Conservation (phyloP, 2,797 vertebrate species). For the Sciurus vulgaris region DNA sequence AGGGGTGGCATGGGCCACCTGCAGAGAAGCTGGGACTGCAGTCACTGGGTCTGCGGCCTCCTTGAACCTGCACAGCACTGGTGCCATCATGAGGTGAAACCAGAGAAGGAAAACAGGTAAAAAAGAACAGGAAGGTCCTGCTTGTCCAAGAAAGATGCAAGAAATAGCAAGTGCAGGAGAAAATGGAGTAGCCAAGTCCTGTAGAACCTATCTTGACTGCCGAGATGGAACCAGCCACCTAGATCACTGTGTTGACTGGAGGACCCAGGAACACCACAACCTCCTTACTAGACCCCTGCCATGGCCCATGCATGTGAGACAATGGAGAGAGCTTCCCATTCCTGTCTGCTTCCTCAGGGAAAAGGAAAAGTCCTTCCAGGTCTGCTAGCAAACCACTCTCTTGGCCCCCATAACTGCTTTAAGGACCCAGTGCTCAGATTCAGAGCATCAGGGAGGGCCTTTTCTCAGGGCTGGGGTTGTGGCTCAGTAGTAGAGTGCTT, state of each 20-base stretch:
- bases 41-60: background rate
- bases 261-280: background rate
- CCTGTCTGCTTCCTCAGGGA: background rate
- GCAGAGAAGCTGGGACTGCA: background rate
- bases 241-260: background rate
- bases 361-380: constrained; percentile 1
- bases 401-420: background rate
- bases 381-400: background rate
- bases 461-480: background rate
- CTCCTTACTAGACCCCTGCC: background rate
- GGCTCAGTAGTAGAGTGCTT: no score
- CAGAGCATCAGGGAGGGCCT: background rate
- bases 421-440: background rate
- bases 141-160: background rate
- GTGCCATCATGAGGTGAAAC: background rate
- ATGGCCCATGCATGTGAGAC: background rate
- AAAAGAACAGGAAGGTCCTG: background rate
- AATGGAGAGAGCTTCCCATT: background rate
- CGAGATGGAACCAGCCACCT: background rate
- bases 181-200: background rate
- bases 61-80: background rate
- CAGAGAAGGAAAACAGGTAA: constrained; percentile 33
- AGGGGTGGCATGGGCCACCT: background rate
- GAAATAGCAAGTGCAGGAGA: background rate
- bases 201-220: background rate